Evolutionary conservation across 2,113 vertebrate genomes (phyloP).

Genomic region (Mohoua ochrocephala): DNA sequence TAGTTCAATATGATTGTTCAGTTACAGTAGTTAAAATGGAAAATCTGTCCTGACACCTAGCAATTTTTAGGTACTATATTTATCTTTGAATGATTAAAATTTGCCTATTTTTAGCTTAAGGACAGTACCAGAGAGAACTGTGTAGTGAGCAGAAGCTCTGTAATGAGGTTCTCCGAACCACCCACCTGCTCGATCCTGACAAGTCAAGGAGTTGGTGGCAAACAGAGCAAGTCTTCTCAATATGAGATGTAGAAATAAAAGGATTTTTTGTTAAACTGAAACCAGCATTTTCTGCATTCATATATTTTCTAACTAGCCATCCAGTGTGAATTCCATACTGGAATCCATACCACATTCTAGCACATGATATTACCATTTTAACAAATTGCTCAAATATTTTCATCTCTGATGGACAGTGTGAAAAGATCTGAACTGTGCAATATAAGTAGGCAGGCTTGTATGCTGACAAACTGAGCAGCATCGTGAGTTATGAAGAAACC

Average conservation of each 20-base stretch:
- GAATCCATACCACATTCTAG: not conserved
- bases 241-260: not conserved
- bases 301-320: not conserved
- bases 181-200: not conserved
- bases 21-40: not conserved
- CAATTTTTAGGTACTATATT: not conserved
- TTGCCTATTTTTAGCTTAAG: not conserved
- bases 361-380: not conserved
- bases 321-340: not conserved
- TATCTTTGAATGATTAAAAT: not conserved
- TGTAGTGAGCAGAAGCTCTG: not conserved
- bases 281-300: not conserved
- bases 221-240: not conserved
- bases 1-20: not conserved
- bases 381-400: not conserved
- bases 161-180: not conserved
- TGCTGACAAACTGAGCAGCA: not conserved
- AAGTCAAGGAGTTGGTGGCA: not conserved
- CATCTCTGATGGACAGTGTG: not conserved
- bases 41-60: not conserved
- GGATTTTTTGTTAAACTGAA: not conserved
- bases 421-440: not conserved
- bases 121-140: not conserved
- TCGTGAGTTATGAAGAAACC: not conserved
- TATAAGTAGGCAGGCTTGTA: not conserved